These are phyloP conservation scores for Prolemur simus DNA, from an alignment of 2,113 vertebrate genomes.

Conservation along the genomic window DNA sequence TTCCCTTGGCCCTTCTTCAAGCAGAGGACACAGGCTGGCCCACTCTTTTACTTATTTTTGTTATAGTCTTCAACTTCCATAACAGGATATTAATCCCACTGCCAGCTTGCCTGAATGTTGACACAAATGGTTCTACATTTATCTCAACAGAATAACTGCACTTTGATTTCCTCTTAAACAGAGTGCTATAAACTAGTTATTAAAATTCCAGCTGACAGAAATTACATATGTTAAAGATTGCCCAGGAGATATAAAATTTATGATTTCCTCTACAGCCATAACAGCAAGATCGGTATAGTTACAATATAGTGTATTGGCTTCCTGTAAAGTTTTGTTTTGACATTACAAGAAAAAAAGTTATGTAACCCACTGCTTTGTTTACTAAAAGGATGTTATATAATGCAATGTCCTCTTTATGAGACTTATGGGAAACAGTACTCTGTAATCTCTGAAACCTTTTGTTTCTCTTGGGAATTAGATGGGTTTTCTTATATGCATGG, in stretches of 20 bases:
- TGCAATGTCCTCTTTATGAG: not conserved
- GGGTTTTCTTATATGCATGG: not conserved
- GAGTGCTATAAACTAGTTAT: not conserved
- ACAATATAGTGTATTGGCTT: not conserved
- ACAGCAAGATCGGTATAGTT: not conserved
- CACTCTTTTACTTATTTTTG: not conserved
- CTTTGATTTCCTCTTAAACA: not conserved
- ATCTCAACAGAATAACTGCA: not conserved
- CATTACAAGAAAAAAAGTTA: not conserved
- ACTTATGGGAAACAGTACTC: not conserved
- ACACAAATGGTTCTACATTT: not conserved
- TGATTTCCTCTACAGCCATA: not conserved
- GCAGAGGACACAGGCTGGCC: not conserved
- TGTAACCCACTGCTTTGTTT: constrained; percentile 1
- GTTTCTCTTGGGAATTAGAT: constrained; percentile 23
- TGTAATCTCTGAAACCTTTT: constrained; percentile 6
- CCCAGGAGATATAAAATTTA: not conserved
- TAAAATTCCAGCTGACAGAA: constrained; percentile 10
- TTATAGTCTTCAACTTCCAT: not conserved
- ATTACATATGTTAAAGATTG: not conserved
- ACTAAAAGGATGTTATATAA: not conserved
- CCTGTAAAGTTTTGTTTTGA: not conserved
- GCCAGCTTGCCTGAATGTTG: not conserved
- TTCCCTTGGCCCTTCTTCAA: not conserved
- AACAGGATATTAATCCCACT: not conserved